Conservation (phyloP, 2,113 vertebrate genomes). For the Mormyrus iriodes region DNA sequence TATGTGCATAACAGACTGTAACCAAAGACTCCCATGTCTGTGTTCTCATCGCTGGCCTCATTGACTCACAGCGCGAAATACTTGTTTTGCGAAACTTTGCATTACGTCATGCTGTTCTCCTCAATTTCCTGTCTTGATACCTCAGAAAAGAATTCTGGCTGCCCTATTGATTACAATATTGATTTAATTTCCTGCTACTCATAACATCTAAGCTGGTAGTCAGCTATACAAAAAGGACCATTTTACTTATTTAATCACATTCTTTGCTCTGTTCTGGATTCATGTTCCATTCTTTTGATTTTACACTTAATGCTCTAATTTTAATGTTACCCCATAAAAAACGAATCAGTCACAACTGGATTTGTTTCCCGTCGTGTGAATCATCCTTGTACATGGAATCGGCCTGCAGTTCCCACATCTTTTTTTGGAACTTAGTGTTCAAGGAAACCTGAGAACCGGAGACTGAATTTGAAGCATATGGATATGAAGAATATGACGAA, state of each 20-base stretch:
- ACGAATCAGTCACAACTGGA: background rate
- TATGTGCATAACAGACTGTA: background rate
- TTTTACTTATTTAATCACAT: background rate
- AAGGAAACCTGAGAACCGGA: background rate
- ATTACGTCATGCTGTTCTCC: conserved; percentile 47
- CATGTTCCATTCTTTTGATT: background rate
- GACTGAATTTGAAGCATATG: background rate
- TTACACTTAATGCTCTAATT: conserved; percentile 6
- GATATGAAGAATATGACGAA: background rate
- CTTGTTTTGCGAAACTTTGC: conserved; percentile 31
- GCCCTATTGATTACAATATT: conserved; percentile 11
- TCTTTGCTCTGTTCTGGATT: background rate
- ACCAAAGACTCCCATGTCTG: background rate
- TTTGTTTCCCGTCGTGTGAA: background rate
- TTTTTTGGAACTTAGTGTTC: background rate
- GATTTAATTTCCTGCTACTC: conserved; percentile 15
- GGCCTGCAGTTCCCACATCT: background rate
- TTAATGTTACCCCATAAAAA: background rate
- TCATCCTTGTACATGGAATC: background rate
- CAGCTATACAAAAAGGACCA: background rate
- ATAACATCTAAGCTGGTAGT: background rate
- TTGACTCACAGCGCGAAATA: conserved; percentile 16
- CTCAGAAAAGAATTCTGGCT: conserved; percentile 32
- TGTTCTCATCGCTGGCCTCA: conserved; percentile 2
- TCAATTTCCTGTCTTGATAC: conserved; percentile 59